These are phyloP conservation scores for Redunca redunca DNA, from an alignment of 2,113 vertebrate genomes.

Conservation along the genomic window DNA sequence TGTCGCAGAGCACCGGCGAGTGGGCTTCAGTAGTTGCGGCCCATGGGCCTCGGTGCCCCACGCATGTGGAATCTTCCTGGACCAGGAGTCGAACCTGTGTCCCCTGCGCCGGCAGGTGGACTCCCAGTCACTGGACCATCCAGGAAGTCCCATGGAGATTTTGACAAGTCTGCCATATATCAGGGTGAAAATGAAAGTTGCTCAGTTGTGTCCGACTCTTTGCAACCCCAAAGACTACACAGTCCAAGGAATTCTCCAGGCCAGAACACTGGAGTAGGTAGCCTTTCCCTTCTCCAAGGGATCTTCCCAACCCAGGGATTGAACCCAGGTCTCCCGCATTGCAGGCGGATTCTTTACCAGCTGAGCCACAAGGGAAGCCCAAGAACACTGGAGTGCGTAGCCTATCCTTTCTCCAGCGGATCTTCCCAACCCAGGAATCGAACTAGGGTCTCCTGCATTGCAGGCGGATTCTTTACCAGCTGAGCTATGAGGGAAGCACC, in stretches of 20 bases:
- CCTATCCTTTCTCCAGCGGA: not conserved
- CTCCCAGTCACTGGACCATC: not conserved
- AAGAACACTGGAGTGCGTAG: not conserved
- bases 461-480: rapidly evolving
- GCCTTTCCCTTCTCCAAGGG: not conserved
- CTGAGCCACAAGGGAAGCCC: not conserved
- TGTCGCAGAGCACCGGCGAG: not conserved
- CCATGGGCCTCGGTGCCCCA: not conserved
- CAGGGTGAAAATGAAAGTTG: not conserved
- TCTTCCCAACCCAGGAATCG: not conserved
- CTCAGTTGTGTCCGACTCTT: not conserved
- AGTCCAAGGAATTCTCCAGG: not conserved
- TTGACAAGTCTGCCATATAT: not conserved
- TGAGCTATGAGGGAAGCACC: not conserved
- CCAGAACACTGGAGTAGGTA: not conserved
- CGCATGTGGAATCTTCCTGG: not conserved
- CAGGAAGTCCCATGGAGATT: not conserved
- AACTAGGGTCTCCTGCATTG: not conserved
- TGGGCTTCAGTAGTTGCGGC: not conserved
- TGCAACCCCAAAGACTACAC: not conserved
- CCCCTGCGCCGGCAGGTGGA: not conserved
- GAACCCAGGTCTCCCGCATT: rapidly evolving
- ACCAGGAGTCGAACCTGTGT: not conserved
- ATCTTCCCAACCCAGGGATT: not conserved
- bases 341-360: not conserved